Evolutionary conservation across 2,888 invertebrate genomes (phyloP).

Genomic region (Cephus sareptanus): DNA sequence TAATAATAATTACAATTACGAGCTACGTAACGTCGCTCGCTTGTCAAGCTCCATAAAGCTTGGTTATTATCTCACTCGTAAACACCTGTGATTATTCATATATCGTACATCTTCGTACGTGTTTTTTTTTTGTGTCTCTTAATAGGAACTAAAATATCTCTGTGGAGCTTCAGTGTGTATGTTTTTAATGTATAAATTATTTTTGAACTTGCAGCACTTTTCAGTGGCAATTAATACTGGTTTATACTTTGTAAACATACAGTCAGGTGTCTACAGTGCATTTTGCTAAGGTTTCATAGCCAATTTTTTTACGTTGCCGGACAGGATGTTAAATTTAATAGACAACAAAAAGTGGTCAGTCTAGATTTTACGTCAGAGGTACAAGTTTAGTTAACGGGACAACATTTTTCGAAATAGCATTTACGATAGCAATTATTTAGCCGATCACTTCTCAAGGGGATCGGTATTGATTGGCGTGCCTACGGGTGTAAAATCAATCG

Average conservation of each 20-base stretch:
- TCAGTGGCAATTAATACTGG: not conserved
- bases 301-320: not conserved
- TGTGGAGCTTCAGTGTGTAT: conserved; percentile 7
- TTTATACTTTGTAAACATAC: not conserved
- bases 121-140: conserved; percentile 24
- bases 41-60: conserved; percentile 54
- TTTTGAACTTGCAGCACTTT: not conserved
- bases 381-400: not conserved
- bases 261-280: not conserved
- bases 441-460: too few species aligned
- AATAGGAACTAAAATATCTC: conserved; percentile 9
- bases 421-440: not conserved
- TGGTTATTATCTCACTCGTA: conserved; percentile 53
- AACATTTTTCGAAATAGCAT: not conserved
- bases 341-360: not conserved
- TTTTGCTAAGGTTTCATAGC: not conserved
- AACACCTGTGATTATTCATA: conserved; percentile 42
- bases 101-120: conserved; percentile 21
- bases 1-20: conserved; percentile 52
- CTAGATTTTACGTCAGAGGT: not conserved
- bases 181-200: not conserved
- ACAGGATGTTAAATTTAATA: not conserved
- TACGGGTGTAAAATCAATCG: too few species aligned
- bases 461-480: too few species aligned
- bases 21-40: conserved; percentile 45